phyloP scores from a whole-genome alignment of 2,113 vertebrate species.

The Nothobranchius kuhntae region DNA sequence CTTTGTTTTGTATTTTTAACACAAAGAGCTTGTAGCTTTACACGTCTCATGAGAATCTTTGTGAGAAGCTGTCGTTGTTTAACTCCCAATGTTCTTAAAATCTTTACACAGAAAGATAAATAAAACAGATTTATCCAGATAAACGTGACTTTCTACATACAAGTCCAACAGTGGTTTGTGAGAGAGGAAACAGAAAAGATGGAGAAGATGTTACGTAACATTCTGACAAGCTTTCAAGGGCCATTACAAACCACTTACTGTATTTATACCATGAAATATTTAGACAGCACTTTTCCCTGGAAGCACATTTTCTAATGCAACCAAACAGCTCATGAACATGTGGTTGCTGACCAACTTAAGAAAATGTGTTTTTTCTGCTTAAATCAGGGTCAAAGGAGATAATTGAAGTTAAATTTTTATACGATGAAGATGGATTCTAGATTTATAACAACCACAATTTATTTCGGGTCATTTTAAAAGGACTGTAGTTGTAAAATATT shows the following conservation, averaged over 20 bases:
- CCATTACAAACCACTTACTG: constrained; percentile 69
- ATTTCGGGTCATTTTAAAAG: not conserved
- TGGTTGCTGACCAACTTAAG: constrained; percentile 23
- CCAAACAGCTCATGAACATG: constrained; percentile 45
- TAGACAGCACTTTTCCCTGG: constrained; percentile 51
- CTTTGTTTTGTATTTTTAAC: not conserved
- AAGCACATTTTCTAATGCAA: constrained; percentile 47
- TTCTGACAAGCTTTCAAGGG: constrained; percentile 46
- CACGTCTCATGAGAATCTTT: not conserved
- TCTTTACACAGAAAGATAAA: not conserved
- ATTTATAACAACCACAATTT: not conserved
- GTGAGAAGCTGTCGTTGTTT: no score
- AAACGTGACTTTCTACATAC: not conserved
- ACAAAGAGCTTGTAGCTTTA: not conserved
- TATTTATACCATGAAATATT: constrained; percentile 76
- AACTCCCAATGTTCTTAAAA: no score
- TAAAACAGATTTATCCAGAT: no score
- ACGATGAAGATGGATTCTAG: not conserved
- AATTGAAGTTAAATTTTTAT: constrained; percentile 10
- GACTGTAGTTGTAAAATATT: not conserved
- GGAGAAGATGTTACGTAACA: constrained; percentile 42
- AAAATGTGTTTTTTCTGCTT: not conserved
- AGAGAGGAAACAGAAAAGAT: constrained; percentile 24
- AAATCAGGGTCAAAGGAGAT: not conserved
- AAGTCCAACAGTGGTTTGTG: not conserved